Conservation (phyloP, 2,113 vertebrate species). For the Entelurus aequoreus region DNA sequence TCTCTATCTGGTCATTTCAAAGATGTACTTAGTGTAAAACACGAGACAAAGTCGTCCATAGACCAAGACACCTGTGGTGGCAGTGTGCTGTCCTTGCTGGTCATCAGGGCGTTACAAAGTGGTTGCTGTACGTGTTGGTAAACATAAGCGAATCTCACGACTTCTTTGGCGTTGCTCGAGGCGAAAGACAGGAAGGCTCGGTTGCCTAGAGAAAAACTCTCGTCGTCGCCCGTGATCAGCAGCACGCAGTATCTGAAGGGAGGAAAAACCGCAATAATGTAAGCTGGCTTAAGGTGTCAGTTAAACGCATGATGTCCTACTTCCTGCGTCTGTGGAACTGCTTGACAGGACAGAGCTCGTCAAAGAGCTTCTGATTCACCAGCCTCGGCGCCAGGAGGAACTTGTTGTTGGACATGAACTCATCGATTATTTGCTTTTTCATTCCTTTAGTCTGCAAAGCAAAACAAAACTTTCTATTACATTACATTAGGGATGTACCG, state of each 20-base stretch:
- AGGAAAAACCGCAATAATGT: background rate
- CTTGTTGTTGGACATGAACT: constrained; percentile 91
- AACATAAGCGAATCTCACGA: constrained; percentile 82
- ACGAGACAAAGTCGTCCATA: too few relatives aligned
- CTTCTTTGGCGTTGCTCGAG: constrained; percentile 81
- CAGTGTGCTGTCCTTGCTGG: constrained; percentile 60
- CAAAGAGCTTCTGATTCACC: constrained; percentile 89
- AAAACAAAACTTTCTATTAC: background rate
- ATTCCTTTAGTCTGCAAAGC: constrained; percentile 81
- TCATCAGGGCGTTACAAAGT: constrained; percentile 75
- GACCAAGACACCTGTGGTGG: constrained; percentile 60
- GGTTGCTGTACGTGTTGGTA: constrained; percentile 81
- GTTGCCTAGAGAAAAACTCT: constrained; percentile 70
- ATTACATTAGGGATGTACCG: too few relatives aligned
- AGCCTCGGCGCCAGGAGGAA: constrained; percentile 86
- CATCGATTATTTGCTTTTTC: constrained; percentile 90
- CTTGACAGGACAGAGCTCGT: constrained; percentile 90
- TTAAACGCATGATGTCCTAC: constrained; percentile 62
- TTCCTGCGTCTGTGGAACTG: constrained; percentile 92
- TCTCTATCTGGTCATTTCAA: too few relatives aligned
- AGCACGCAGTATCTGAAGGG: constrained; percentile 83
- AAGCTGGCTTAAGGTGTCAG: background rate
- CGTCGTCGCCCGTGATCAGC: constrained; percentile 79
- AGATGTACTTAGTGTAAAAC: too few relatives aligned
- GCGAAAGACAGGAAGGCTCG: constrained; percentile 86